Percentiles rank a stretch among this genome's conserved stretches.
Evolutionary conservation across 2,113 vertebrate genomes (phyloP).

Genomic region (Paraplagusia blochii): DNA sequence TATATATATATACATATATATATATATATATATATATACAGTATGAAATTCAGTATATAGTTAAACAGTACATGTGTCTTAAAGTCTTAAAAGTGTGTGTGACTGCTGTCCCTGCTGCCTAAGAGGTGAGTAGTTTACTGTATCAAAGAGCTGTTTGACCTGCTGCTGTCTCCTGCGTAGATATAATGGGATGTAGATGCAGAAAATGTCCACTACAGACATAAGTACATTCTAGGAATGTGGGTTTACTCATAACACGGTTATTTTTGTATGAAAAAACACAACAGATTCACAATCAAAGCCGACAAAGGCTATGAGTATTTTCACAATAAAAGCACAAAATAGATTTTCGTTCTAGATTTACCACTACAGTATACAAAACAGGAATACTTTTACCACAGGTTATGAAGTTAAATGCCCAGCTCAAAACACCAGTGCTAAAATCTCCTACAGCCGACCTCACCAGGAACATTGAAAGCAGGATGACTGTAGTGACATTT

Average conservation of each 20-base stretch:
- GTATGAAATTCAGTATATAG: constrained; percentile 6
- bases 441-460: background rate
- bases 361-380: too few species aligned
- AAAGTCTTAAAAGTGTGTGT: constrained; percentile 22
- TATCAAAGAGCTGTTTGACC: too few species aligned
- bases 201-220: background rate
- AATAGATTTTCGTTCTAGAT: too few species aligned
- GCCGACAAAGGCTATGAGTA: background rate
- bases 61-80: constrained; percentile 4
- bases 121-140: too few species aligned
- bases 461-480: constrained; percentile 6
- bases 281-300: background rate
- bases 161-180: background rate
- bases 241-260: constrained; percentile 16
- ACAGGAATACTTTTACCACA: too few species aligned
- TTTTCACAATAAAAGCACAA: constrained; percentile 13
- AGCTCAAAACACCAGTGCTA: too few species aligned
- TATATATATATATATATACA: too few species aligned
- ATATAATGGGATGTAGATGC: constrained; percentile 7
- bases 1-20: too few species aligned
- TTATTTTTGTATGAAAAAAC: background rate
- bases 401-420: too few species aligned
- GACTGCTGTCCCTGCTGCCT: too few species aligned
- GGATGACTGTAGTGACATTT: constrained; percentile 11
- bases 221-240: constrained; percentile 42